Conservation (phyloP, 1,140 invertebrate species). For the Cyclargus thomasi region DNA sequence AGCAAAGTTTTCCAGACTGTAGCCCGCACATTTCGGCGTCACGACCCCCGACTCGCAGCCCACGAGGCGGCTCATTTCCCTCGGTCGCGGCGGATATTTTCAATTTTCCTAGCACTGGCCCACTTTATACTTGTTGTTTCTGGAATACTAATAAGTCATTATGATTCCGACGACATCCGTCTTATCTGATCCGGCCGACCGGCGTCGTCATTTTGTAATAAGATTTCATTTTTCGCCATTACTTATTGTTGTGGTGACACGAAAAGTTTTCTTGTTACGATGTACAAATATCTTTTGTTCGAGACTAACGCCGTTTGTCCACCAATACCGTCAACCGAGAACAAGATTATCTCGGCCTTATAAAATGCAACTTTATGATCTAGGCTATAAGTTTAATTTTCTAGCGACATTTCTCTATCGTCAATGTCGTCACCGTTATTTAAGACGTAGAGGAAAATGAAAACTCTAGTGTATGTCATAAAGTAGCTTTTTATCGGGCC, state of each 20-base stretch:
- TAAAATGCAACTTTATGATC: too few relatives aligned
- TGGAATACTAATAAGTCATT: conserved; percentile 66
- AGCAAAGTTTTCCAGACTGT: neutral
- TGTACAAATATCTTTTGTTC: neutral
- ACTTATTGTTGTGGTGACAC: neutral
- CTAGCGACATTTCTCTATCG: too few relatives aligned
- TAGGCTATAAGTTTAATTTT: too few relatives aligned
- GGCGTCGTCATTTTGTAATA: conserved; percentile 1
- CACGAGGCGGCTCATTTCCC: conserved; percentile 56
- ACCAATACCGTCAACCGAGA: too few relatives aligned
- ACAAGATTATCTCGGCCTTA: too few relatives aligned
- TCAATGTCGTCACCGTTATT: too few relatives aligned
- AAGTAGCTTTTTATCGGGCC: too few relatives aligned
- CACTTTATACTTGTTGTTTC: conserved; percentile 71
- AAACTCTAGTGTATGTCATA: too few relatives aligned
- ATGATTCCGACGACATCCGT: conserved; percentile 50
- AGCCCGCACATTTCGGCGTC: conserved; percentile 43
- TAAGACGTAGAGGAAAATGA: too few relatives aligned
- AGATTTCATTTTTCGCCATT: neutral
- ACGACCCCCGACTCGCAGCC: too few relatives aligned
- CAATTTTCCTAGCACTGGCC: conserved; percentile 64
- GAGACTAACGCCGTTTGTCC: too few relatives aligned
- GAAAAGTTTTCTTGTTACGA: conserved; percentile 18
- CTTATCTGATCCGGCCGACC: neutral
- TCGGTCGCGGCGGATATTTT: conserved; percentile 70